Evolutionary conservation across 2,797 vertebrate species (phyloP).

Genomic region (Schizopygopsis pylzovi): DNA sequence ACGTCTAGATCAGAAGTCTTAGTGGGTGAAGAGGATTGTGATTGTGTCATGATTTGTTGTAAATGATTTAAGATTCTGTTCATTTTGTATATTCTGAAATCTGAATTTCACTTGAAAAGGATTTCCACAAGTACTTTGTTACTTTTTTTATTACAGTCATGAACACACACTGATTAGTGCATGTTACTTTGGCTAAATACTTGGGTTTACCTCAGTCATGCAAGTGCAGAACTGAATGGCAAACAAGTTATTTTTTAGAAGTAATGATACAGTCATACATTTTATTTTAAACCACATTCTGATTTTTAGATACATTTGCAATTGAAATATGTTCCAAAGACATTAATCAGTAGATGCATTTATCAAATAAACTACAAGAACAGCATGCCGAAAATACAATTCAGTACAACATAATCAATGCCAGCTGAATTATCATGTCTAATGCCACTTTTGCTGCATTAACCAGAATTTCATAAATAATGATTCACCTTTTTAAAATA

Average conservation of each 20-base stretch:
- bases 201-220: slow-evolving; percentile 9
- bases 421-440: not conserved
- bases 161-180: not conserved
- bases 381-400: not conserved
- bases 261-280: not conserved
- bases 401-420: not conserved
- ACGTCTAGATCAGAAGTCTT: slow-evolving; percentile 60
- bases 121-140: not conserved
- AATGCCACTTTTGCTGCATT: not conserved
- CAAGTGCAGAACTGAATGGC: not conserved
- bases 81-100: not conserved
- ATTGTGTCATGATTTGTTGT: not conserved
- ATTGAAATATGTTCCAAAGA: not conserved
- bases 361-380: not conserved
- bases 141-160: not conserved
- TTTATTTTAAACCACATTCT: not conserved
- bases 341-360: not conserved
- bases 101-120: not conserved
- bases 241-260: slow-evolving; percentile 1
- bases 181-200: not conserved
- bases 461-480: slow-evolving; percentile 29
- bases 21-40: slow-evolving; percentile 1
- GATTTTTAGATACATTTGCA: not conserved
- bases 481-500: not conserved
- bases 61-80: not conserved